A percentile compares a stretch with the other conserved stretches of the same genome.
Evolutionary conservation across 2,797 vertebrate genomes (phyloP).

Genomic region (Macroramphosus scolopax): DNA sequence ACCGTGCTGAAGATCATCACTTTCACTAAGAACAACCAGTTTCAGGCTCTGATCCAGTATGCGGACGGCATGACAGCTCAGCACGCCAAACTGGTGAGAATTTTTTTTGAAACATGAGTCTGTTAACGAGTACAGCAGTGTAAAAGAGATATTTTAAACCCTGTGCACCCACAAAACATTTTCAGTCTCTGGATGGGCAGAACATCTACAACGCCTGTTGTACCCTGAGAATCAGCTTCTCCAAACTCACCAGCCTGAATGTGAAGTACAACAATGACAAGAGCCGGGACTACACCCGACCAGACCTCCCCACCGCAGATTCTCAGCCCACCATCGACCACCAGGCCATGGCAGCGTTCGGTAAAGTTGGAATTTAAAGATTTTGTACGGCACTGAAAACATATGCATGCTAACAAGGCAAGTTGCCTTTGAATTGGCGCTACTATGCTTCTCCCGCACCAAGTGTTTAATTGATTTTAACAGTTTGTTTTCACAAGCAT

Average conservation of each 20-base stretch:
- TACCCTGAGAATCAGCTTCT: slow-evolving; percentile 95
- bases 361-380: slow-evolving; percentile 65
- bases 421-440: no score
- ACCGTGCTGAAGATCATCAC: slow-evolving; percentile 97
- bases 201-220: slow-evolving; percentile 99
- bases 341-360: slow-evolving; percentile 90
- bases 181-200: slow-evolving; percentile 95
- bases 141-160: no score
- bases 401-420: no score
- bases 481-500: no score
- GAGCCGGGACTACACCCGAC: slow-evolving; percentile 94
- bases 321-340: slow-evolving; percentile 88
- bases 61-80: slow-evolving; percentile 91
- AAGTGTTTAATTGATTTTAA: no score
- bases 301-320: slow-evolving; percentile 93
- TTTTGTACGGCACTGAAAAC: no score
- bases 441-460: no score
- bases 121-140: slow-evolving; percentile 1
- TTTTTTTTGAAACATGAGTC: not conserved
- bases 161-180: not conserved
- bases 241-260: slow-evolving; percentile 96
- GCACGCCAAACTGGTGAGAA: slow-evolving; percentile 90
- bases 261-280: slow-evolving; percentile 99
- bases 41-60: slow-evolving; percentile 96
- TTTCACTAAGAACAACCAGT: slow-evolving; percentile 98